Evolutionary conservation across 2,888 invertebrate species (phyloP), one percentile per base, ranked within the genome.

Genomic region (Ceraclea dissimilis): DNA sequence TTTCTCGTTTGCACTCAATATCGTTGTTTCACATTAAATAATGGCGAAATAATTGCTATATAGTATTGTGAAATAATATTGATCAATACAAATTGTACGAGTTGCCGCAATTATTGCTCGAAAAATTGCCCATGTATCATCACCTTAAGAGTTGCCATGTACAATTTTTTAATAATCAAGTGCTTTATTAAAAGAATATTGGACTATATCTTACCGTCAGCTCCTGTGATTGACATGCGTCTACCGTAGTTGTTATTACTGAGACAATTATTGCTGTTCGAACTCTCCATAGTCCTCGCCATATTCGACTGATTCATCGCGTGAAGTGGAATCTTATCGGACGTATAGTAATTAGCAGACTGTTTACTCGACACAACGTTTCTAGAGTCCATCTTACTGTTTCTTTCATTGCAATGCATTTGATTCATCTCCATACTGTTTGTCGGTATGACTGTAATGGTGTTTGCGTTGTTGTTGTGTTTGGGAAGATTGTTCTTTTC

Each of bases 401-500:
- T 31, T 5, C 16, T 16, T 13, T 16, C 16, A 16, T 39, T 39
- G 8, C 11, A 11, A 13, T n/a, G 39, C 16, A n/a, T 13, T 16
- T 13, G 13, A 39, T 39, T 39, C 39, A 39, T 39, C 13, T 39
- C 39, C 39, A 39, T n/a, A 26, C 26, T 26, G 16, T 33, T 57
- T 2, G 53, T 49, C 19, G 56, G 52, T 31, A 58, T 43, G 16
- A 44, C 5, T 16, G 17, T 52, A 13, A 21, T 52, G 16, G 13
- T 47, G 52, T 49, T 49, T 5, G 10, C 6, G 16, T 21, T 49
- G 16, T 49, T 21, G 18, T 10, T n/a, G 11, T 49, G 26, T 26
- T 49, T 49, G 18, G 18, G 20, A 6, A 49, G 17, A 26, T 71
- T 74, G 4, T 67, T 60, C 18, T 75, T 67, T 18, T 76, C 75